A percentile compares a stretch with the other conserved stretches of the same genome.
These are phyloP conservation scores for Diphyllodes magnificus DNA, from an alignment of 2,113 vertebrate species.

Conservation along the genomic window DNA sequence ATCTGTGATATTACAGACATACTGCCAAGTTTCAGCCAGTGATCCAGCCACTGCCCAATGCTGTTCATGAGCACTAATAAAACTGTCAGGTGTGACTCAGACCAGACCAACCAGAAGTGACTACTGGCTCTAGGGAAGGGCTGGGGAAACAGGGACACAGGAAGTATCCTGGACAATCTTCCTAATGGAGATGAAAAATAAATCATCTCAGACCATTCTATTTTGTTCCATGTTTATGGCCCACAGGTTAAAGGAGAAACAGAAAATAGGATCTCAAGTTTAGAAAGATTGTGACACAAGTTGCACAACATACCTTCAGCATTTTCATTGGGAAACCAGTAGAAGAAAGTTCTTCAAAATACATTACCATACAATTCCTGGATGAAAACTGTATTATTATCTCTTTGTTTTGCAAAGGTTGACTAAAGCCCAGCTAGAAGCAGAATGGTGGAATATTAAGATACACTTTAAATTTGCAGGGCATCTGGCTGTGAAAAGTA, in stretches of 20 bases:
- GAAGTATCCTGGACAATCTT: neutral
- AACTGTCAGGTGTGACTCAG: slow-evolving; percentile 42
- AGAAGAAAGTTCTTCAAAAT: neutral
- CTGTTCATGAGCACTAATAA: neutral
- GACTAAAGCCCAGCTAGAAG: neutral
- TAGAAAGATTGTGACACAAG: neutral
- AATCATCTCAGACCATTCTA: neutral
- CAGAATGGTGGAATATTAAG: neutral
- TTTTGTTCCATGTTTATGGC: neutral
- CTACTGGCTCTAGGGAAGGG: neutral
- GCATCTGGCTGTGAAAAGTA: neutral
- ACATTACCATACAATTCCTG: neutral
- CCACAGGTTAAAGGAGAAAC: neutral
- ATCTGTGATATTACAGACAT: neutral
- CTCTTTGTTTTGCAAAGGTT: neutral
- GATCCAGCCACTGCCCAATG: slow-evolving; percentile 25
- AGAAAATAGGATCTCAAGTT: neutral
- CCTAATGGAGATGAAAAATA: slow-evolving; percentile 18
- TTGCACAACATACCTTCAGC: neutral
- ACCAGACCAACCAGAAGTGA: neutral
- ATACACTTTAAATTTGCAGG: neutral
- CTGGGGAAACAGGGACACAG: neutral
- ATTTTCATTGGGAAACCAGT: neutral
- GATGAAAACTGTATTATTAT: neutral
- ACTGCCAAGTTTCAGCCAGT: slow-evolving; percentile 12